Conservation (phyloP, 2,888 invertebrate genomes). For the Phengaris alcon region DNA sequence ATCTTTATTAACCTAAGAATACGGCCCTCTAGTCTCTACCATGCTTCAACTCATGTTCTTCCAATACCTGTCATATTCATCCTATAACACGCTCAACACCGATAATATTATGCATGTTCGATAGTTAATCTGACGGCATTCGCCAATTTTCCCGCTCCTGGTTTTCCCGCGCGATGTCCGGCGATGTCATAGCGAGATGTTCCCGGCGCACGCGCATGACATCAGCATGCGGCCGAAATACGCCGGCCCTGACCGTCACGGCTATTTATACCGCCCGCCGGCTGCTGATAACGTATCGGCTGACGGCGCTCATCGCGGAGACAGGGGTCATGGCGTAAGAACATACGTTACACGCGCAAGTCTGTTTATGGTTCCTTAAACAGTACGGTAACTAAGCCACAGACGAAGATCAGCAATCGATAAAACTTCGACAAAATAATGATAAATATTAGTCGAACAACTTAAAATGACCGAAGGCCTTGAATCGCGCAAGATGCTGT, state of each 20-base stretch:
- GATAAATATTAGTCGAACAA: too few relatives aligned
- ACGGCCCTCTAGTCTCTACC: background rate
- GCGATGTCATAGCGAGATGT: conserved; percentile 14
- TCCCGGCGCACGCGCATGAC: conserved; percentile 35
- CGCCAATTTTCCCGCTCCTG: background rate
- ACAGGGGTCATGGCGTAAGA: background rate
- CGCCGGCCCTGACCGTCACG: conserved; percentile 52
- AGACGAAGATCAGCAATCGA: background rate
- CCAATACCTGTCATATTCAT: background rate
- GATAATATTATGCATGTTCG: background rate
- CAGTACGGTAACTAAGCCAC: background rate
- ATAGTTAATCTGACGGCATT: background rate
- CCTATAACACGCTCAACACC: background rate
- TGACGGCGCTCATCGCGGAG: conserved; percentile 31
- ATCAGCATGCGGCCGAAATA: conserved; percentile 36
- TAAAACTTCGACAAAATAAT: too few relatives aligned
- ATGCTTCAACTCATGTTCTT: background rate
- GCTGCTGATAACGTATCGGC: conserved; percentile 35
- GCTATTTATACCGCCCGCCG: conserved; percentile 55
- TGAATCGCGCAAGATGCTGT: too few relatives aligned
- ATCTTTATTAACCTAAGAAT: background rate
- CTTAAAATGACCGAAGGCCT: too few relatives aligned
- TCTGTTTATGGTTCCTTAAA: background rate
- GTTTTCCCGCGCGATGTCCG: background rate
- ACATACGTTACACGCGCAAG: too few relatives aligned